Evolutionary conservation across 1,140 invertebrate genomes (phyloP).

Genomic region (Euwallacea fornicatus): DNA sequence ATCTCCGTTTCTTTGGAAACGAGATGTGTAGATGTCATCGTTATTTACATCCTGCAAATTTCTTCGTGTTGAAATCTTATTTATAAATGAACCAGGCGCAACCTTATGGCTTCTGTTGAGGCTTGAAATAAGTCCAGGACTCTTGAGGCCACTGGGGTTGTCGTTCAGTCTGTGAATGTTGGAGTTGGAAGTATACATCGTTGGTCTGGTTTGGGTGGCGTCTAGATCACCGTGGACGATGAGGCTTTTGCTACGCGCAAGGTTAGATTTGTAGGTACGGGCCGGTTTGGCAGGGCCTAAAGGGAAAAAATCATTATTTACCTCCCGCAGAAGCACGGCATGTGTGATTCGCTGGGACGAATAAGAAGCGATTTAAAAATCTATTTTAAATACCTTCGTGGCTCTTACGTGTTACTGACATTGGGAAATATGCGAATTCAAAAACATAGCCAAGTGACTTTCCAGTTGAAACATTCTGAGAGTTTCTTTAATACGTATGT

Average conservation of each 20-base stretch:
- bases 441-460: too few relatives aligned
- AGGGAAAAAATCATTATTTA: constrained; percentile 37
- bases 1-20: constrained; percentile 58
- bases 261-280: constrained; percentile 69
- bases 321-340: too few relatives aligned
- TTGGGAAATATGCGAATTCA: too few relatives aligned
- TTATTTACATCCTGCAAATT: constrained; percentile 60
- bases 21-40: constrained; percentile 57
- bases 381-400: too few relatives aligned
- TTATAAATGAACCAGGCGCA: not conserved
- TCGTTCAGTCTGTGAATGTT: constrained; percentile 70
- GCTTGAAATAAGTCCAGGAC: constrained; percentile 80
- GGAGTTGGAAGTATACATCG: constrained; percentile 74
- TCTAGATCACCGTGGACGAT: constrained; percentile 64
- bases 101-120: constrained; percentile 75
- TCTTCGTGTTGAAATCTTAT: not conserved
- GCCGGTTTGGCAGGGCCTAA: constrained; percentile 70
- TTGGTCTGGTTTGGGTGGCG: constrained; percentile 47
- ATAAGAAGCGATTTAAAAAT: too few relatives aligned
- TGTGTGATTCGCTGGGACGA: too few relatives aligned
- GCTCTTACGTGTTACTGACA: too few relatives aligned
- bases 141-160: constrained; percentile 73
- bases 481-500: too few relatives aligned
- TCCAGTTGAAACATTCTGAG: too few relatives aligned
- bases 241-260: constrained; percentile 82